These are phyloP conservation scores for Campoplex nolae DNA, from an alignment of 2,888 invertebrate genomes.

Conservation along the genomic window DNA sequence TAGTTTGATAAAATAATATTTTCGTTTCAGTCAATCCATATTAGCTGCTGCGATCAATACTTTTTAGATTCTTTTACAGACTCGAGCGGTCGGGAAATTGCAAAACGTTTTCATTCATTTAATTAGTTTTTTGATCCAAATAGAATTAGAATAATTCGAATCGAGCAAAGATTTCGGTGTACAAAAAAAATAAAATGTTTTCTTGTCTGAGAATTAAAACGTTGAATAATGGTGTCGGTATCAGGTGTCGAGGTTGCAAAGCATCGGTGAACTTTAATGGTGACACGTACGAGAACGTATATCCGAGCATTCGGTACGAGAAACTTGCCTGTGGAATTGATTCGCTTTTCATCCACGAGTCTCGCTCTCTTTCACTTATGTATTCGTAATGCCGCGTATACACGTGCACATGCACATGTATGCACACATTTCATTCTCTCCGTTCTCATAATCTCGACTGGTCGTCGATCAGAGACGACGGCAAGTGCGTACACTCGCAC, in stretches of 20 bases:
- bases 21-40: no score
- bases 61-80: no score
- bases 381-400: not conserved
- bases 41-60: no score
- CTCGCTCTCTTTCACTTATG: constrained; percentile 22
- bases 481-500: constrained; percentile 52
- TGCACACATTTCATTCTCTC: constrained; percentile 18
- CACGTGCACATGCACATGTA: constrained; percentile 6
- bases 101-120: not conserved
- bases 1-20: no score
- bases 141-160: not conserved
- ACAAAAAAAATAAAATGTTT: no score
- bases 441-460: constrained; percentile 42
- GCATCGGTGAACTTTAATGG: not conserved
- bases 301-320: constrained; percentile 40
- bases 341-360: constrained; percentile 54
- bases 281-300: constrained; percentile 31
- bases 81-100: no score
- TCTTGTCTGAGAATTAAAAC: not conserved
- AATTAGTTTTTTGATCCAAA: not conserved
- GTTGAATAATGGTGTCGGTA: not conserved
- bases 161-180: not conserved
- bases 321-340: constrained; percentile 51
- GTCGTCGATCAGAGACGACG: constrained; percentile 50
- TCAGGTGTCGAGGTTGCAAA: not conserved